Base-by-base conservation (phyloP, 2,113 vertebrate genomes). In the Solenodon paradoxus region DNA sequence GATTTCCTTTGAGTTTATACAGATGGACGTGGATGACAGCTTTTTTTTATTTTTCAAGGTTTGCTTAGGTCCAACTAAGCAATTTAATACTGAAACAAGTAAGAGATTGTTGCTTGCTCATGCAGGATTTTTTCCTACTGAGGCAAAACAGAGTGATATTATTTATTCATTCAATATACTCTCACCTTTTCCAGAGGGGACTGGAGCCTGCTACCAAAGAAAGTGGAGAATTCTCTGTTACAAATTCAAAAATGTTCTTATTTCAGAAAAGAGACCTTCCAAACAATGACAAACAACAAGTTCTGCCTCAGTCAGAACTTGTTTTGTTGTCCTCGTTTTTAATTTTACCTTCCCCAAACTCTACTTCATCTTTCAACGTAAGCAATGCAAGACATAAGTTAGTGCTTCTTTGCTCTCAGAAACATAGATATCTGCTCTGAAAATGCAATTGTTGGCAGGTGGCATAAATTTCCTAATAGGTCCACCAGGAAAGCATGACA, bases 41-140 rank as follows among this genome's bases (percentile, higher is more conserved):
- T 69, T 75, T 82, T 7, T 78, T 4, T 51, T 38, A 32, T 30
- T 83, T 96, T 35, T 75, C 53, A 32, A 83, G 30, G 17, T 93
- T 61, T 66, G 57, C 64, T 95, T 83, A 79, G 47, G 71, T 88
- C 88, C 94, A 79, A 45, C 49, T 53, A 84, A 68, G 55, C 91
- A 95, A 78, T 78, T 90, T 93, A 78, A 69, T 80, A 93, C 30
- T 51, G 63, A 87, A 91, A 91, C n/a, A 88, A 91, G 61, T 61
- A 72, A 90, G 64, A 83, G 75, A 83, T 8, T 78, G n/a, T 59
- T 91, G 87, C 91, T 83, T 83, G 63, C 55, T 51, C n/a, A 59
- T 22, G n/a, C 69, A 59, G 40, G 19, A n/a, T 30, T 93, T 81
- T 78, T 80, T 83, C 10, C 81, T 79, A 59, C 74, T 32, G 40